Base-by-base conservation (phyloP, 2,888 invertebrate genomes). In the Mayetiola destructor region DNA sequence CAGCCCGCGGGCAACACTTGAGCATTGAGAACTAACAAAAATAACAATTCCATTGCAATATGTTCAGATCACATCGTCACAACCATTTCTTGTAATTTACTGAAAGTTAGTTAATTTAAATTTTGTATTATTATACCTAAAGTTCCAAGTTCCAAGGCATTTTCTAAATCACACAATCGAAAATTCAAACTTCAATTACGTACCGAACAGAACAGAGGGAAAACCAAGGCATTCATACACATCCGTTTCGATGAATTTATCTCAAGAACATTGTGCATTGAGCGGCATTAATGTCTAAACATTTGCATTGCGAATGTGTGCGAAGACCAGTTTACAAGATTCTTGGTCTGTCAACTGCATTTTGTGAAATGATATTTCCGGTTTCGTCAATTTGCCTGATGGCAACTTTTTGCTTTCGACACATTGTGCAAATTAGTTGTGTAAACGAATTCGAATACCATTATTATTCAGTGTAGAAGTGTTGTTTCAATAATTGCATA, bases 91-190 rank as follows among this genome's bases (percentile, higher is more conserved):
- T 40, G 12, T 40, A 23, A 40, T 40, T 40, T 40, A 40, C 21
- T 14, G 40, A 40, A 40, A 40, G 21, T 40, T 40, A 40, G 40
- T 40, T 40, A 40, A 40, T 40, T 40, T 40, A 40, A 40, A 40
- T 40, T 40, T 40, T 32, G 32, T 20, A 40, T 21, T 21, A 21
- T 40, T 40, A 40, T 40, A 20, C n/a, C n/a, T n/a, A n/a, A n/a
- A n/a, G n/a, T n/a, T n/a, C n/a, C n/a, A n/a, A n/a, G n/a, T 40
- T 40, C 32, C 10, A 6, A 32, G 10, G 32, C 32, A 9, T 32
- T 32, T 32, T 6, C 40, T 10, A 3, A 3, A 36, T 3, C 39
- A 39, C 16, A 39, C 18, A 4, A 20, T 18, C 20, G 39, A n/a
- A n/a, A n/a, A n/a, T n/a, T n/a, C n/a, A n/a, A n/a, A n/a, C n/a